Evolutionary conservation across 2,797 vertebrate species (phyloP).

Genomic region (Alcedo quadribrachys): DNA sequence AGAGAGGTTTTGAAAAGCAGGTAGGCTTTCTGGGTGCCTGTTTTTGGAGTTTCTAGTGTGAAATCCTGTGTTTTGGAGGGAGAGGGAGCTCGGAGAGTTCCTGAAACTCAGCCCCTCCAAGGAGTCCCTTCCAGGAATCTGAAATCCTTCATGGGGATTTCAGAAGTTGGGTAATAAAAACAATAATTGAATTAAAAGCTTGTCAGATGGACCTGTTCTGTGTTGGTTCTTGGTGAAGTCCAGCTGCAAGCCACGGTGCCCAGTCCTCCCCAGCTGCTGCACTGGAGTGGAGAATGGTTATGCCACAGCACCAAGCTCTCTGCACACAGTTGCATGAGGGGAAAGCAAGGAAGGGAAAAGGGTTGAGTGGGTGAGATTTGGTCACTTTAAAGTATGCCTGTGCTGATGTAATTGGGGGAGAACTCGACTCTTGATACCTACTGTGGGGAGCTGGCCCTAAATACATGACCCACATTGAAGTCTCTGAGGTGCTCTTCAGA

Average conservation of each 20-base stretch:
- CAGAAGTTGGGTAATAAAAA: background rate
- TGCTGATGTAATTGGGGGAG: background rate
- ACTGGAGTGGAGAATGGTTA: accelerated
- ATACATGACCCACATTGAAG: background rate
- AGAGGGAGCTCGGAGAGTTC: background rate
- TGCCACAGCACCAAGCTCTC: background rate
- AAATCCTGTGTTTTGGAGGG: background rate
- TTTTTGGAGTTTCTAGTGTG: background rate
- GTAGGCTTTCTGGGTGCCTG: background rate
- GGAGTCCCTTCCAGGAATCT: constrained; percentile 5
- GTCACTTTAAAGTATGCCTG: background rate
- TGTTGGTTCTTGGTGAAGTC: background rate
- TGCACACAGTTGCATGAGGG: accelerated
- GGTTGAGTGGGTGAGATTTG: background rate
- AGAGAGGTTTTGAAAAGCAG: background rate
- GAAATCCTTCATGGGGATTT: background rate
- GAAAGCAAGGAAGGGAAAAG: background rate
- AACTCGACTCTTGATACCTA: background rate
- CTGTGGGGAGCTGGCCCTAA: background rate
- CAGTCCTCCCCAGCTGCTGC: background rate
- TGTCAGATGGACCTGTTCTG: background rate
- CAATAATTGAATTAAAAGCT: background rate
- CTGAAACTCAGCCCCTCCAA: background rate
- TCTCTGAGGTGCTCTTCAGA: background rate
- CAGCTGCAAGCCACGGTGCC: background rate